Conservation (phyloP, 2,797 vertebrate species). For the Philypnodon macrostomus region DNA sequence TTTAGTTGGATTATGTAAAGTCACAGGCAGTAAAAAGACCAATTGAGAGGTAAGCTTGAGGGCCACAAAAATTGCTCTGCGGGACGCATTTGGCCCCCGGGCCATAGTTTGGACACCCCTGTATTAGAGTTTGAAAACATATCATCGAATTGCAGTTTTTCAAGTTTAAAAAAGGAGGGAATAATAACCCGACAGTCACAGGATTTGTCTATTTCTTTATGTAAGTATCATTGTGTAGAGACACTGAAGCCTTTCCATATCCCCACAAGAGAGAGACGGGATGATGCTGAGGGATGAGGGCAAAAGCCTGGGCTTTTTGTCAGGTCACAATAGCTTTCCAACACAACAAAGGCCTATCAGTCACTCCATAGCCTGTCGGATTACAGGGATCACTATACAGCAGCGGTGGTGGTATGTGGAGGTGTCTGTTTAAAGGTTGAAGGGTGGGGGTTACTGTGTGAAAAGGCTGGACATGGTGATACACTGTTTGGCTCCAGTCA, state of each 20-base stretch:
- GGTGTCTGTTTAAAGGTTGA: conserved; percentile 60
- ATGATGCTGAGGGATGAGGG: conserved; percentile 73
- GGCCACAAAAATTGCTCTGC: too few species aligned
- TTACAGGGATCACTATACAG: conserved; percentile 67
- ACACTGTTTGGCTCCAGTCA: conserved; percentile 29
- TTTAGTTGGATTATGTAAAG: too few species aligned
- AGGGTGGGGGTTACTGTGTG: neutral
- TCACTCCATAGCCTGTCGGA: conserved; percentile 71
- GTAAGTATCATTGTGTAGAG: conserved; percentile 67
- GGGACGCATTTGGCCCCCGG: too few species aligned
- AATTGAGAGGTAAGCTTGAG: too few species aligned
- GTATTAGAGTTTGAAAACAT: too few species aligned
- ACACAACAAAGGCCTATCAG: conserved; percentile 74
- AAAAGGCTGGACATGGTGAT: conserved; percentile 38
- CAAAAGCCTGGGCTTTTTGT: conserved; percentile 72
- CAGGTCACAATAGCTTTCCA: conserved; percentile 75
- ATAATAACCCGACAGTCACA: too few species aligned
- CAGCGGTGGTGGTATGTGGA: conserved; percentile 57
- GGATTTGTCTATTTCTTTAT: conserved; percentile 9
- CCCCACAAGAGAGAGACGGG: conserved; percentile 64
- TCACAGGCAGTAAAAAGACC: too few species aligned
- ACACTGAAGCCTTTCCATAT: conserved; percentile 58
- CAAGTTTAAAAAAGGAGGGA: too few species aligned
- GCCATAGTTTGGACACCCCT: too few species aligned
- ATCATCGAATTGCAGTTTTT: too few species aligned